These are phyloP conservation scores for Sebastes trivittatus DNA, from an alignment of 2,797 vertebrate species.

Conservation along the genomic window DNA sequence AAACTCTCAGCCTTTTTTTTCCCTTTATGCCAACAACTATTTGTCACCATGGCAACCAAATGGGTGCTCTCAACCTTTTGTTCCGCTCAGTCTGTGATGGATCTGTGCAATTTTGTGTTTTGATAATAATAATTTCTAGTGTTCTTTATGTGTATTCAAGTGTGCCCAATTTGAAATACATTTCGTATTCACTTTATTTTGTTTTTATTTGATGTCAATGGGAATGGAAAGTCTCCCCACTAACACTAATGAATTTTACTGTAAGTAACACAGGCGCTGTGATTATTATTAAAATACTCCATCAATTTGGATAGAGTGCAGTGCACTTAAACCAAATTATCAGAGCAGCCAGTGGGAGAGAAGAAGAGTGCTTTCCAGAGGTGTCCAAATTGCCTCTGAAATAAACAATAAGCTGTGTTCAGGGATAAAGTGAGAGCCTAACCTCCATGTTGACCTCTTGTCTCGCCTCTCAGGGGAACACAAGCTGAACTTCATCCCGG, in stretches of 20 bases:
- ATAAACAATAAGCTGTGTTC: not conserved
- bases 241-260: not conserved
- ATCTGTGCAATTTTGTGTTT: not conserved
- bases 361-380: not conserved
- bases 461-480: constrained; percentile 88
- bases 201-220: constrained; percentile 7
- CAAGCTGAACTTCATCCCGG: constrained; percentile 97
- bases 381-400: constrained; percentile 17
- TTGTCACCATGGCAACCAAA: constrained; percentile 34
- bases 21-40: not conserved
- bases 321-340: not conserved
- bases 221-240: not conserved
- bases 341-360: not conserved
- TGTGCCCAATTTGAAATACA: not conserved
- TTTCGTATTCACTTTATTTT: not conserved
- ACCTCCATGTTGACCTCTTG: constrained; percentile 3
- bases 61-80: constrained; percentile 11
- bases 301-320: not conserved
- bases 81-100: not conserved
- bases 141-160: not conserved
- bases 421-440: not conserved
- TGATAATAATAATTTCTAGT: not conserved
- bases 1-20: not conserved
- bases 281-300: not conserved
- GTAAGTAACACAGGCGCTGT: not conserved